Evolutionary conservation across 2,113 vertebrate species (phyloP), one percentile per base, ranked within the genome.

Genomic region (Scophthalmus maximus): DNA sequence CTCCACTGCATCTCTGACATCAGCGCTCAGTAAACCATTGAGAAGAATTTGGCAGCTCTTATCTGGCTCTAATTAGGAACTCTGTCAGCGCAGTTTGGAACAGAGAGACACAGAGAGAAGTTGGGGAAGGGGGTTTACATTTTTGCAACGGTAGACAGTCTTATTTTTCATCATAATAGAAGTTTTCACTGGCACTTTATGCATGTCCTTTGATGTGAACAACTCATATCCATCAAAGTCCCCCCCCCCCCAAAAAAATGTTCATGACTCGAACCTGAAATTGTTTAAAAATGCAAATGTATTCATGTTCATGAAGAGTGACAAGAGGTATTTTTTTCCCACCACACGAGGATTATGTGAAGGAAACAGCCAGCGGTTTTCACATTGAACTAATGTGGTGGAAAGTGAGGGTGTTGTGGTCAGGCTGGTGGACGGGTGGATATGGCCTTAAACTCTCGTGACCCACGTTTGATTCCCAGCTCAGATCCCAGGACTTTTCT

Each of bases 11-110:
- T 79, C 79, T 69, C 86, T 92, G 89, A 92, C 84, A 84, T 89
- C 88, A 90, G 72, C 40, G 51, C 76, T 83, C 44, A 59, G 68
- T 70, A 78, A 87, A 90, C 82, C 83, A 87, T 82, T 58, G 68
- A 79, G 67, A 86, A 73, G 89, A 88, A 83, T 86, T 75, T 88
- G 88, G 86, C 87, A 82, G 78, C 64, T 72, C n/a, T 34, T 68
- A 77, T 91, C 91, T 92, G 91, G 83, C 82, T 88, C 69, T 82
- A 82, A 90, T 92, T 91, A 92, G 67, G 72, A 61, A 15, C 68
- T 68, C 68, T 84, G 81, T 86, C 84, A 86, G 81, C 23, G 15
- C 57, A 34, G 53, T 32, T 65, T 69, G 52, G 56, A 73, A 76
- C 62, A 49, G 51, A 73, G 69, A 82, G 23, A 57, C 25, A 8